phyloP scores from a whole-genome alignment of 2,113 vertebrate genomes.

The Elephantulus edwardii region DNA sequence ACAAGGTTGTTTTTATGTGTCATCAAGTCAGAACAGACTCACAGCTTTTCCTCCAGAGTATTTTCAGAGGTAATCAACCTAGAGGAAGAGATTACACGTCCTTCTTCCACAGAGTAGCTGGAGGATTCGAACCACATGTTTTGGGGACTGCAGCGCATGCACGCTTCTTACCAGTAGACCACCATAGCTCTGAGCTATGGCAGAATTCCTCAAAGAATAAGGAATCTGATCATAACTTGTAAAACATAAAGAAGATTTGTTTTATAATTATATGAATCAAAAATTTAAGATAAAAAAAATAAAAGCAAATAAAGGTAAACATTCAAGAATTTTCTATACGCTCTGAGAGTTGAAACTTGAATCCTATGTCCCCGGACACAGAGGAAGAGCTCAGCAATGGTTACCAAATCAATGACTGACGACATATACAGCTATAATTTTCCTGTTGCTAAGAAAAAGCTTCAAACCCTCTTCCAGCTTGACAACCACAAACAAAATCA shows the following conservation, averaged over 20 bases:
- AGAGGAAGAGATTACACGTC: no score
- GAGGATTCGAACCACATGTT: no score
- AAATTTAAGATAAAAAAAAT: slow-evolving; percentile 23
- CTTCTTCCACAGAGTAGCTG: no score
- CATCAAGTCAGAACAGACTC: no score
- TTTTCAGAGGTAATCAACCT: no score
- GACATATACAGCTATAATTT: neutral
- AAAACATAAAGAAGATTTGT: neutral
- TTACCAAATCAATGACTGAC: neutral
- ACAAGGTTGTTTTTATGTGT: no score
- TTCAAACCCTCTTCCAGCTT: neutral
- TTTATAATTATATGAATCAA: neutral
- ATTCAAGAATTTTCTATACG: neutral
- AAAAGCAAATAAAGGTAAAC: neutral
- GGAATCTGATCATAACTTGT: neutral
- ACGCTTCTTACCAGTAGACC: no score
- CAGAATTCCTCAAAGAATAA: neutral
- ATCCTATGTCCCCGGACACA: neutral
- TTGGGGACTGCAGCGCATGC: no score
- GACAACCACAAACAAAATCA: neutral
- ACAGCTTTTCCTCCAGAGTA: no score
- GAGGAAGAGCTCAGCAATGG: neutral
- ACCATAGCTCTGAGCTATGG: neutral
- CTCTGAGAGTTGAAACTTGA: neutral
- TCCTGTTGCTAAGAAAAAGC: neutral